Conservation (phyloP, 1,140 invertebrate species). For the Drosophila gunungcola region DNA sequence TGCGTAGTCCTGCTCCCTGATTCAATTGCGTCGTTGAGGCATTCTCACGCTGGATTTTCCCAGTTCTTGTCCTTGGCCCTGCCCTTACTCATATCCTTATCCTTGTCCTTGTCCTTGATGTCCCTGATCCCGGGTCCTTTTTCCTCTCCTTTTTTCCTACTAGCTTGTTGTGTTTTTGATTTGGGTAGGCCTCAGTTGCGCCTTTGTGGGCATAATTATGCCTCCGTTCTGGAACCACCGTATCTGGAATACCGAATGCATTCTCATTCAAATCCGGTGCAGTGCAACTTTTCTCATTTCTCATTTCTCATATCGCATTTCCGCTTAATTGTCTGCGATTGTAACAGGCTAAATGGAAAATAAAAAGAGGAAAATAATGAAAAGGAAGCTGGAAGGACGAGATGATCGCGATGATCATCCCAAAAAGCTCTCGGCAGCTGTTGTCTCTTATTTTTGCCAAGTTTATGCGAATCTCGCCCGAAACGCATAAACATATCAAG, state of each 20-base stretch:
- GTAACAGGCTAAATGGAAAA: slow-evolving; percentile 24
- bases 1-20: slow-evolving; percentile 39
- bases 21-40: slow-evolving; percentile 37
- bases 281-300: slow-evolving; percentile 59
- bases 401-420: slow-evolving; percentile 43
- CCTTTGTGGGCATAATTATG: slow-evolving; percentile 49
- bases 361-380: slow-evolving; percentile 5
- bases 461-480: slow-evolving; percentile 53
- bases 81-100: slow-evolving; percentile 46
- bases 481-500: slow-evolving; percentile 78
- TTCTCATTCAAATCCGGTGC: slow-evolving; percentile 66
- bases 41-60: slow-evolving; percentile 60
- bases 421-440: slow-evolving; percentile 51
- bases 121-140: slow-evolving; percentile 32
- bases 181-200: slow-evolving; percentile 65
- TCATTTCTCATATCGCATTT: slow-evolving; percentile 65
- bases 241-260: slow-evolving; percentile 52
- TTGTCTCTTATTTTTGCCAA: slow-evolving; percentile 54
- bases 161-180: slow-evolving; percentile 65
- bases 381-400: slow-evolving; percentile 29
- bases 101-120: slow-evolving; percentile 54
- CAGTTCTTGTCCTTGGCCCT: slow-evolving; percentile 40
- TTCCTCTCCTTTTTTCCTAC: slow-evolving; percentile 39
- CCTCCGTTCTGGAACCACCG: slow-evolving; percentile 29
- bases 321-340: slow-evolving; percentile 69